phyloP scores from a whole-genome alignment of 2,888 invertebrate species.

The Sinohyriopsis cumingii region DNA sequence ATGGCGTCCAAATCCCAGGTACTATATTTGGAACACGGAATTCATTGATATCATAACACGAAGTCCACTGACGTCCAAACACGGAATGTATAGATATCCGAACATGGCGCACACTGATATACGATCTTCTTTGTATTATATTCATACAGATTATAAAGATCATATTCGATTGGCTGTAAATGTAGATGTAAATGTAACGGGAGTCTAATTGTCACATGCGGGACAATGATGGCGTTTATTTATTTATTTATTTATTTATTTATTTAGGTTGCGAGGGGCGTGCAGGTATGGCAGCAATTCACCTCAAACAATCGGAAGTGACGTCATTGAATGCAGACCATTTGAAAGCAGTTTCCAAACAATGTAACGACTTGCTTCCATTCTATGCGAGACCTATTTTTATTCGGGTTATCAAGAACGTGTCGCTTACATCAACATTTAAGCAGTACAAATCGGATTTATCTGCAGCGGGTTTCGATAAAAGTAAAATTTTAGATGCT shows the following conservation, averaged over 20 bases:
- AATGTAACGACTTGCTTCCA: constrained; percentile 47
- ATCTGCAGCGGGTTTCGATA: constrained; percentile 32
- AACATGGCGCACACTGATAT: too few relatives aligned
- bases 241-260: neutral
- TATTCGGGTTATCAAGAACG: constrained; percentile 26
- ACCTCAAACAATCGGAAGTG: constrained; percentile 26
- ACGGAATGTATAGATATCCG: too few relatives aligned
- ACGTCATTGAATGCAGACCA: constrained; percentile 21
- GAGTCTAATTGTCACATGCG: too few relatives aligned
- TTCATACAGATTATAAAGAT: too few relatives aligned
- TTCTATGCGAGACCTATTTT: constrained; percentile 54
- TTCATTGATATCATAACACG: neutral
- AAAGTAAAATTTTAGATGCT: constrained; percentile 15
- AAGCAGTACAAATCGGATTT: constrained; percentile 35
- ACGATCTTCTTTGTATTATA: too few relatives aligned
- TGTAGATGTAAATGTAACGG: too few relatives aligned
- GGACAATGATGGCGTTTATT: too few relatives aligned
- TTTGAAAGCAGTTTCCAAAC: constrained; percentile 30
- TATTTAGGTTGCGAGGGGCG: constrained; percentile 45
- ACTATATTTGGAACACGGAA: neutral
- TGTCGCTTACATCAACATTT: constrained; percentile 38
- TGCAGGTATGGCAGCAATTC: constrained; percentile 62
- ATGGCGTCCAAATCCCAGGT: constrained; percentile 59
- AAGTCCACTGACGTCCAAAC: too few relatives aligned
- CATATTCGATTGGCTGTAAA: neutral